phyloP scores from a whole-genome alignment of 1,140 invertebrate genomes.

The Brachionus koreanus region DNA sequence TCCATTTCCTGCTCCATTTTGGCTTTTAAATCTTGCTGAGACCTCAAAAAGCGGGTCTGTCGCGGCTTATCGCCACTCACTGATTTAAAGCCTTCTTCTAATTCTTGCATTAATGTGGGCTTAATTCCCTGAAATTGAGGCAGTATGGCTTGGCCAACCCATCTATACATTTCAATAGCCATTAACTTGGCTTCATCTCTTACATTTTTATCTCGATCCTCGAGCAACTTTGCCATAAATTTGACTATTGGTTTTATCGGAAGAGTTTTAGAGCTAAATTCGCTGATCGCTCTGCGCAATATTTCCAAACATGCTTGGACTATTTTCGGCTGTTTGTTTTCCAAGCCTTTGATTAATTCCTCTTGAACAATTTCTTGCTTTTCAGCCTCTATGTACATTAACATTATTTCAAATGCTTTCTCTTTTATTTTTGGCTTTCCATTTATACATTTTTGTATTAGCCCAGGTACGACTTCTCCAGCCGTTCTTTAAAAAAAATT shows the following conservation, averaged over 20 bases:
- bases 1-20: slow-evolving; percentile 66
- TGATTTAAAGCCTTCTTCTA: slow-evolving; percentile 82
- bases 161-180: slow-evolving; percentile 84
- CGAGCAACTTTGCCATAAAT: slow-evolving; percentile 73
- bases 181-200: slow-evolving; percentile 83
- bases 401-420: slow-evolving; percentile 75
- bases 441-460: slow-evolving; percentile 85
- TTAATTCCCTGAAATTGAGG: slow-evolving; percentile 79
- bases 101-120: slow-evolving; percentile 67
- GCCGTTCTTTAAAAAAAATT: slow-evolving; percentile 66
- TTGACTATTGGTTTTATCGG: slow-evolving; percentile 83
- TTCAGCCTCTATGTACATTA: slow-evolving; percentile 93
- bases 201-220: slow-evolving; percentile 85
- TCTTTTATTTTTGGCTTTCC: slow-evolving; percentile 87
- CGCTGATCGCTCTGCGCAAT: slow-evolving; percentile 64
- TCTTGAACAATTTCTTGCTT: slow-evolving; percentile 79
- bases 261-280: slow-evolving; percentile 87
- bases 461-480: slow-evolving; percentile 79
- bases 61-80: slow-evolving; percentile 66
- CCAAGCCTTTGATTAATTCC: slow-evolving; percentile 82
- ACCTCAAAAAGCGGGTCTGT: slow-evolving; percentile 76
- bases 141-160: slow-evolving; percentile 80
- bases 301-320: slow-evolving; percentile 76
- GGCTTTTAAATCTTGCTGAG: slow-evolving; percentile 69
- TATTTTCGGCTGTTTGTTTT: slow-evolving; percentile 91